phyloP scores from a whole-genome alignment of 2,113 vertebrate species.

The Anoplopoma fimbria region DNA sequence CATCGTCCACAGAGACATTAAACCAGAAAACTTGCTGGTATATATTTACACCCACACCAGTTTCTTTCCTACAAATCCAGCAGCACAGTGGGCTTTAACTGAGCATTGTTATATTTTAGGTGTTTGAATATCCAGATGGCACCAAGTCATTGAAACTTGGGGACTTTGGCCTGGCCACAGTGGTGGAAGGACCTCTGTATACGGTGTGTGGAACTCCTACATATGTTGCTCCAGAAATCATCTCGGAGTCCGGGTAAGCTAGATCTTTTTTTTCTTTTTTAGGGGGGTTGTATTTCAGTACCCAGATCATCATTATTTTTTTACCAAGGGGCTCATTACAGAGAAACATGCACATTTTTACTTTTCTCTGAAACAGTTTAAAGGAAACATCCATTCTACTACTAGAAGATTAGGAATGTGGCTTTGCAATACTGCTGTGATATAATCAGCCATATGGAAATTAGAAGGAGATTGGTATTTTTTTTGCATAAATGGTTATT shows the following conservation, averaged over 20 bases:
- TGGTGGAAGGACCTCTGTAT: constrained; percentile 94
- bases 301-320: background rate
- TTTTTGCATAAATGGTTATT: background rate
- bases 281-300: background rate
- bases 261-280: background rate
- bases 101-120: constrained; percentile 77
- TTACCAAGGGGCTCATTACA: background rate
- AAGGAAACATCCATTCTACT: constrained; percentile 9
- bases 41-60: accelerated
- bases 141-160: constrained; percentile 96
- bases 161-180: constrained; percentile 96
- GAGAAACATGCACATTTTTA: background rate
- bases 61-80: background rate
- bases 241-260: constrained; percentile 93
- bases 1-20: constrained; percentile 97
- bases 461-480: background rate
- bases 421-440: background rate
- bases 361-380: background rate
- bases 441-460: background rate
- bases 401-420: background rate
- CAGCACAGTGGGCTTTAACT: background rate
- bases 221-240: constrained; percentile 98
- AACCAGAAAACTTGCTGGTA: constrained; percentile 98
- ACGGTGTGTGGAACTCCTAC: constrained; percentile 98
- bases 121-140: constrained; percentile 92